phyloP scores from a whole-genome alignment of 2,113 vertebrate species.

The Stictonetta naevosa region DNA sequence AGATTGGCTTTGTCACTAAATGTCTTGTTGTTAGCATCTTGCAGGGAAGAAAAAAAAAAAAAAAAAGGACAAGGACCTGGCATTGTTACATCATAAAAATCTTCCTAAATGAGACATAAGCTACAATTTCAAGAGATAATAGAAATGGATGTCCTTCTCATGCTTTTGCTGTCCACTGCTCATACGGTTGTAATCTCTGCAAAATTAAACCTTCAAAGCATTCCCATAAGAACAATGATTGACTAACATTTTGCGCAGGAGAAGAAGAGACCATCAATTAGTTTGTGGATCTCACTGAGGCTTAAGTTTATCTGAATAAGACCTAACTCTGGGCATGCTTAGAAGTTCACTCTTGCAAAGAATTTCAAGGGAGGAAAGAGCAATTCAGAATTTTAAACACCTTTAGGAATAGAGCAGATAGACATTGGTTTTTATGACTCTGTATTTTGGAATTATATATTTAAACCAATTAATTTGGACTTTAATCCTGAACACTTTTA shows the following conservation, averaged over 20 bases:
- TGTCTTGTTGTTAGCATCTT: neutral
- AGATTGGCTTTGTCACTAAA: neutral
- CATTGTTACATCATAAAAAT: neutral
- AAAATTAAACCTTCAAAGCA: neutral
- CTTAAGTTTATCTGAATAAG: neutral
- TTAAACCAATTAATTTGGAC: neutral
- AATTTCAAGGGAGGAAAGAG: neutral
- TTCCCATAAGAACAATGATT: neutral
- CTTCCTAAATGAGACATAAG: neutral
- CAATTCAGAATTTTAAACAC: neutral
- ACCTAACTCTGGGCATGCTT: neutral
- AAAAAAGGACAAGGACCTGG: neutral
- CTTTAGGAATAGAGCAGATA: neutral
- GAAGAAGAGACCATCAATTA: neutral
- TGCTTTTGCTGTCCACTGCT: neutral
- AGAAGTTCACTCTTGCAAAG: neutral
- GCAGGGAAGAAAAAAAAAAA: fast-evolving
- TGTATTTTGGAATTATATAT: neutral
- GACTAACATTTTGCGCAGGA: neutral
- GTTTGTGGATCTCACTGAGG: neutral
- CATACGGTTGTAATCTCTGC: fast-evolving
- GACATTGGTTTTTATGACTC: neutral
- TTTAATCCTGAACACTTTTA: neutral
- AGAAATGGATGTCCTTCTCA: neutral
- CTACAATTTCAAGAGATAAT: neutral